Percentiles rank a stretch among this genome's conserved stretches.
Evolutionary conservation across 1,140 invertebrate species (phyloP).

Genomic region (Nilaparvata lugens): DNA sequence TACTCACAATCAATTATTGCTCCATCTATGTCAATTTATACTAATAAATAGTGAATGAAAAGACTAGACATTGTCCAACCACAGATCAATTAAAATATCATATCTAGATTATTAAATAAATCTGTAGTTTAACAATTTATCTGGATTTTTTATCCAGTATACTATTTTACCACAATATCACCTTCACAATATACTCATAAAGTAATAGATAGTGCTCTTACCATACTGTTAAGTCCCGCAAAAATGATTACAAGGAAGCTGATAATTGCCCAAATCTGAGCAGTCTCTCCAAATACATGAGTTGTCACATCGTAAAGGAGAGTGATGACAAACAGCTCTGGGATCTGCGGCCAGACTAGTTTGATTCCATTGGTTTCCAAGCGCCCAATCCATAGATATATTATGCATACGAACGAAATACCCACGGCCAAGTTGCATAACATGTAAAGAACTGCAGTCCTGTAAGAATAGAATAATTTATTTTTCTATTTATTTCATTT

Average conservation of each 20-base stretch:
- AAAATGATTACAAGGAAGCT: conserved; percentile 36
- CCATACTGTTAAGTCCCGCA: conserved; percentile 41
- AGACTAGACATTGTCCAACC: no score
- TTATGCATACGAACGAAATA: conserved; percentile 33
- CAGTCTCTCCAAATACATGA: conserved; percentile 25
- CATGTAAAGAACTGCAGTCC: conserved; percentile 38
- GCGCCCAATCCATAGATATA: conserved; percentile 33
- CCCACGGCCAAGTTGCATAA: conserved; percentile 37
- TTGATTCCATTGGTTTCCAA: conserved; percentile 17
- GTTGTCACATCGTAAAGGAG: conserved; percentile 38
- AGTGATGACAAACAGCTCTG: conserved; percentile 37
- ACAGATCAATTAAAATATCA: no score
- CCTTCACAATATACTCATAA: no score
- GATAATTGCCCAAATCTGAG: conserved; percentile 35
- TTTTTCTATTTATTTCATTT: no score
- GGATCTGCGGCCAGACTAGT: conserved; percentile 22
- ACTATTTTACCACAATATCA: no score
- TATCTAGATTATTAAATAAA: no score
- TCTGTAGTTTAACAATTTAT: no score
- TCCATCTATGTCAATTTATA: no score
- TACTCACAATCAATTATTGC: no score
- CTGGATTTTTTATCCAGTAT: no score
- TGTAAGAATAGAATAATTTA: conserved; percentile 19
- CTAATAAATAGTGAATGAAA: not conserved
- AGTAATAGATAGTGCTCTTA: no score